Evolutionary conservation across 2,797 vertebrate genomes (phyloP).

Genomic region (Taeniopygia guttata): DNA sequence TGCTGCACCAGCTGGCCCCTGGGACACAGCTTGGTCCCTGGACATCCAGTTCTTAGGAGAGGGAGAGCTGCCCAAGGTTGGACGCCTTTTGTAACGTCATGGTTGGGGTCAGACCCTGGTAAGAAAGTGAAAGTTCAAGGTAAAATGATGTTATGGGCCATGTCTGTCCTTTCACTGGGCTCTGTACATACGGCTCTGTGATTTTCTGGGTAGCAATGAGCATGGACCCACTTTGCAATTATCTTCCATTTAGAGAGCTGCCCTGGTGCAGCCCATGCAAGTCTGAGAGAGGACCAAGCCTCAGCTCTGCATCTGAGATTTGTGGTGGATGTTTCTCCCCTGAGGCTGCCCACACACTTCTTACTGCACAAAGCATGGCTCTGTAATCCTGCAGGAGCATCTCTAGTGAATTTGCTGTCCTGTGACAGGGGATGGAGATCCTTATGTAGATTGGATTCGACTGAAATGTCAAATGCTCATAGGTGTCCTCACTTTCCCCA

Average conservation of each 20-base stretch:
- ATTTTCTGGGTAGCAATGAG: not conserved
- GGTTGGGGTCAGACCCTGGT: not conserved
- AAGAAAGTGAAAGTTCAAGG: not conserved
- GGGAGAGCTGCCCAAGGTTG: not conserved
- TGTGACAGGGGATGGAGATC: not conserved
- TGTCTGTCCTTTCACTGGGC: not conserved
- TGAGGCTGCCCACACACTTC: not conserved
- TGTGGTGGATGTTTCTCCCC: not conserved
- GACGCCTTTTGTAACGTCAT: rapidly evolving
- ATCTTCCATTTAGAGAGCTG: not conserved
- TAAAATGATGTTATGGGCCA: not conserved
- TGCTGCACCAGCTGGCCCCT: not conserved
- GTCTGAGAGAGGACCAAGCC: not conserved
- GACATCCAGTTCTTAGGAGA: not conserved
- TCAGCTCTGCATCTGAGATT: not conserved
- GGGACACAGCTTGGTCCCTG: not conserved
- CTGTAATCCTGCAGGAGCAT: not conserved
- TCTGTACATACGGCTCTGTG: not conserved
- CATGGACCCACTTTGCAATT: not conserved
- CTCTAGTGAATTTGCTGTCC: not conserved
- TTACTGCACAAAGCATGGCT: not conserved
- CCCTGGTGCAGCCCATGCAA: not conserved
- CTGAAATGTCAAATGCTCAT: conserved; percentile 7
- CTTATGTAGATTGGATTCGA: not conserved
- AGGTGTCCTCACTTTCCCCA: not conserved